Evolutionary conservation across 2,113 vertebrate genomes (phyloP).

Genomic region (Brachionichthys hirsutus): DNA sequence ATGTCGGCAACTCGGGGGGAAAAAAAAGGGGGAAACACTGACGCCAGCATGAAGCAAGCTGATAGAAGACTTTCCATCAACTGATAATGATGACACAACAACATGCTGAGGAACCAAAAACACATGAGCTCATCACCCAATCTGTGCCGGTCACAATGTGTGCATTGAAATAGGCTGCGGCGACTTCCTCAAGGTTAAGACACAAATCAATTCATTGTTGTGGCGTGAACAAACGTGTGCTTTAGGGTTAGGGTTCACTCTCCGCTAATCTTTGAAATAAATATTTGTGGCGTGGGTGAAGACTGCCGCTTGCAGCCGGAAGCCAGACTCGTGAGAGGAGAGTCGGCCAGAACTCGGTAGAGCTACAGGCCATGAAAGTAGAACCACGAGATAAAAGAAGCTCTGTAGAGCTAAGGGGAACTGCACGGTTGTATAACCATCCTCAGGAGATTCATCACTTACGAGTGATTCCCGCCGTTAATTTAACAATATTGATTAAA

Average conservation of each 20-base stretch:
- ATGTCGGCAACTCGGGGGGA: slow-evolving; percentile 8
- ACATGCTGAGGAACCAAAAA: slow-evolving; percentile 55
- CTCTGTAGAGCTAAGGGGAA: neutral
- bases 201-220: neutral
- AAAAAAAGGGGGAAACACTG: slow-evolving; percentile 26
- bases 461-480: neutral
- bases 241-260: neutral
- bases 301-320: neutral
- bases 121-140: slow-evolving; percentile 63
- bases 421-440: neutral
- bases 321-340: neutral
- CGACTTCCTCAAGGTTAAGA: slow-evolving; percentile 44
- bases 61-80: slow-evolving; percentile 47
- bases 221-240: slow-evolving; percentile 1
- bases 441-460: neutral
- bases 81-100: slow-evolving; percentile 18
- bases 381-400: neutral
- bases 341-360: neutral
- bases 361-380: neutral
- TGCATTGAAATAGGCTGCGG: slow-evolving; percentile 9
- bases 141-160: slow-evolving; percentile 20
- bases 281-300: neutral
- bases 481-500: neutral
- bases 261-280: neutral
- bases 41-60: slow-evolving; percentile 3